These are phyloP conservation scores for Xestoiulus laeticollis DNA, from an alignment of 2,888 invertebrate species.

Conservation along the genomic window DNA sequence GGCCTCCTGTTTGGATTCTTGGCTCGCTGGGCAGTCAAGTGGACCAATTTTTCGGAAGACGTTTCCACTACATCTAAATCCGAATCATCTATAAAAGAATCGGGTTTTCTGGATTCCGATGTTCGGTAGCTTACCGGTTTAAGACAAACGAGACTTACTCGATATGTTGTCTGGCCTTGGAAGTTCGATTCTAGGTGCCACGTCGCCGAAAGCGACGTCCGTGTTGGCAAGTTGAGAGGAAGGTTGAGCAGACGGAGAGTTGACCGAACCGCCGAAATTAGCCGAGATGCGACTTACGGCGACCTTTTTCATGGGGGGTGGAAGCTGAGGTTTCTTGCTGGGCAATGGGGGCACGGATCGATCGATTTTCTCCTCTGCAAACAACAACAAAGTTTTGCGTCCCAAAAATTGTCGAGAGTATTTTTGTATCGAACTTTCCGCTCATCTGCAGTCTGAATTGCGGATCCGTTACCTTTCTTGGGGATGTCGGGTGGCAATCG, in stretches of 20 bases:
- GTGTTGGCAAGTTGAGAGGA: constrained; percentile 28
- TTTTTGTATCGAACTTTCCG: background rate
- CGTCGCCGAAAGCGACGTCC: constrained; percentile 18
- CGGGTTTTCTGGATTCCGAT: background rate
- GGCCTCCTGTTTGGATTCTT: constrained; percentile 74
- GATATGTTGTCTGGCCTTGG: constrained; percentile 52
- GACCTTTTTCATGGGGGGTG: constrained; percentile 62
- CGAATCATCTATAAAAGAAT: constrained; percentile 50
- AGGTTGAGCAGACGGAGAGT: constrained; percentile 56
- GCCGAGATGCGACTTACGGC: background rate
- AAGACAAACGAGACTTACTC: constrained; percentile 38
- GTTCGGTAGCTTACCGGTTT: background rate
- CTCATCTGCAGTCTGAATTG: background rate
- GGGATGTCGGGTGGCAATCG: constrained; percentile 57
- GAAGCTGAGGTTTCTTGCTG: constrained; percentile 60
- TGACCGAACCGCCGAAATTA: constrained; percentile 51
- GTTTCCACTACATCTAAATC: constrained; percentile 61
- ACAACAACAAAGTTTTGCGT: background rate
- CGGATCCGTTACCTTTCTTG: constrained; percentile 55
- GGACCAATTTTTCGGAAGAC: constrained; percentile 61
- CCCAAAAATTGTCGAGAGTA: background rate
- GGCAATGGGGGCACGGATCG: constrained; percentile 57
- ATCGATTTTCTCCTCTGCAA: constrained; percentile 53
- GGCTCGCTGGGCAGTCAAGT: constrained; percentile 65
- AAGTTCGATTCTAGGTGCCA: constrained; percentile 32